Conservation (phyloP, 2,113 vertebrate species). For the Cariama cristata region DNA sequence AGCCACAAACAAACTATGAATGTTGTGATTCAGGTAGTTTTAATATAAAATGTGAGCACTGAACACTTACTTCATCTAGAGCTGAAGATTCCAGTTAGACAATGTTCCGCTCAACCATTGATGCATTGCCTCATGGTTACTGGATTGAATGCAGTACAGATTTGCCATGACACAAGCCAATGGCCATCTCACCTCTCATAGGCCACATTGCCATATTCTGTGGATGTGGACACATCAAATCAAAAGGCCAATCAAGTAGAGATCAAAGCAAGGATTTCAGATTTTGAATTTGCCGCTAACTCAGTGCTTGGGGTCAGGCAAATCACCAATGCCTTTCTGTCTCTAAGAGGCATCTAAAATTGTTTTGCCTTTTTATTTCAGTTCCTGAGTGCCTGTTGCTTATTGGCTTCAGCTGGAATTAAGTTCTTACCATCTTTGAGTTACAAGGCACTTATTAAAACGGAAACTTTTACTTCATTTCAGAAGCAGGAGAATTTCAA, state of each 20-base stretch:
- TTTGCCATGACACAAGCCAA: neutral
- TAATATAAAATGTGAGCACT: neutral
- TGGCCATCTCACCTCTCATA: neutral
- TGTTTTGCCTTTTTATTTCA: neutral
- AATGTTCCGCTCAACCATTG: neutral
- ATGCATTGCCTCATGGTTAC: fast-evolving
- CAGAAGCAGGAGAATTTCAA: neutral
- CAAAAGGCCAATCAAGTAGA: neutral
- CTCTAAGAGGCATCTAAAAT: neutral
- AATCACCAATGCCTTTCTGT: neutral
- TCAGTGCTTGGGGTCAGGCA: neutral
- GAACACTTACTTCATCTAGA: neutral
- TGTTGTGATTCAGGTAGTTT: neutral
- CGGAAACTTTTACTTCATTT: neutral
- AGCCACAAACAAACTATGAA: neutral
- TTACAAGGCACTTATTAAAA: neutral
- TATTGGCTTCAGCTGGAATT: neutral
- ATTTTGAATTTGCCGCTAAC: neutral
- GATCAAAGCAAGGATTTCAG: neutral
- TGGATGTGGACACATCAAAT: neutral
- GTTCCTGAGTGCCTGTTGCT: neutral
- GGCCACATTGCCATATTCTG: neutral
- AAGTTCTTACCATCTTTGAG: neutral
- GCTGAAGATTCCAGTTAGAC: neutral
- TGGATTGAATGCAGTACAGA: neutral